These are phyloP conservation scores for Drosophila paranaensis DNA, from an alignment of 2,888 invertebrate species.

Conservation along the genomic window DNA sequence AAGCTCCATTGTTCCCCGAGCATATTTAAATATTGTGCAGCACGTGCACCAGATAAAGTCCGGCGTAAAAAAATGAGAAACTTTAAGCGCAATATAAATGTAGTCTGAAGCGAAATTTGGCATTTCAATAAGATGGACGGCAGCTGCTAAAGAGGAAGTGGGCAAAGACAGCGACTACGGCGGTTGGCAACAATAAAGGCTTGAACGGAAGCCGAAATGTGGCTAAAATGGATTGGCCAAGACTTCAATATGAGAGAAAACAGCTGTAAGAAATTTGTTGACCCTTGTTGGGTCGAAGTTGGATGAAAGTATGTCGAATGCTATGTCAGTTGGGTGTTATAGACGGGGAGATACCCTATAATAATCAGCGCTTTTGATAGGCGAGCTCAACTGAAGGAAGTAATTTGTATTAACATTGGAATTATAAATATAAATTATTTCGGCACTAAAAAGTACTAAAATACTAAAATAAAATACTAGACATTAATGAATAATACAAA, in stretches of 20 bases:
- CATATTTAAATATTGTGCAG: conserved; percentile 19
- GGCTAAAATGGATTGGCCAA: background rate
- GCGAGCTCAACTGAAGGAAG: too few relatives aligned
- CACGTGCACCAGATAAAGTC: conserved; percentile 40
- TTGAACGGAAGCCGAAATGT: background rate
- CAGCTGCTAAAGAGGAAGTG: conserved; percentile 6
- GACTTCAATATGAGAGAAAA: background rate
- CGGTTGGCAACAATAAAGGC: background rate
- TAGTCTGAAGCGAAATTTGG: background rate
- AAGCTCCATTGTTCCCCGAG: background rate
- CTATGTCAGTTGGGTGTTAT: background rate
- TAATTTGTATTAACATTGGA: too few relatives aligned
- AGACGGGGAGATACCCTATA: background rate
- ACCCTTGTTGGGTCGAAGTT: background rate
- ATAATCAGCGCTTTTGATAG: too few relatives aligned
- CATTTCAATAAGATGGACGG: conserved; percentile 2
- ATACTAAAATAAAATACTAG: too few relatives aligned
- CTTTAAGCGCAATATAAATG: conserved; percentile 14
- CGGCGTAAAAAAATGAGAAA: conserved; percentile 6
- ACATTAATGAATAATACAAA: too few relatives aligned
- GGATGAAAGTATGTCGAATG: background rate
- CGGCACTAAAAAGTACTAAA: too few relatives aligned
- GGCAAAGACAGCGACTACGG: background rate
- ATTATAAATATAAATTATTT: too few relatives aligned
- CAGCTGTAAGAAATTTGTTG: background rate